Base-by-base conservation (phyloP, 2,888 invertebrate species). In the Pediacus dermestoides region DNA sequence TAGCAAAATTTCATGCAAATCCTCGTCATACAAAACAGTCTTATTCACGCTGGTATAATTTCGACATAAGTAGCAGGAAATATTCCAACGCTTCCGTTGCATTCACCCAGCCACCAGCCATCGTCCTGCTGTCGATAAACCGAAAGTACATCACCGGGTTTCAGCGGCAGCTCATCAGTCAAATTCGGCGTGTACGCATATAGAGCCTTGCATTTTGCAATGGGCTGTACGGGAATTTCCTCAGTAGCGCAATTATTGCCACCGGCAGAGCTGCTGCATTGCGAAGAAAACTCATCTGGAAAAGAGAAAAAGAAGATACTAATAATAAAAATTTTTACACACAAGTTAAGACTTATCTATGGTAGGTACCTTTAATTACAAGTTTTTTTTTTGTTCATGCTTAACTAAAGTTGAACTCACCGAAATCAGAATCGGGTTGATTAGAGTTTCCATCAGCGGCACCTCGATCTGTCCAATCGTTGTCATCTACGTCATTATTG, bases 21-120 rank as follows among this genome's bases (percentile, higher is more conserved):
- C n/a, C n/a, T n/a, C n/a, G n/a, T n/a, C n/a, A n/a, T n/a, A n/a
- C n/a, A n/a, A n/a, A n/a, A n/a, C n/a, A n/a, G n/a, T n/a, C n/a
- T n/a, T n/a, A n/a, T 28, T 28, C 28, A 46, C 16, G 46, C 30
- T 23, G 52, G 39, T 30, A 88, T 79, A 67, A 88, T 84, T 73
- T 93, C 88, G 4, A 94, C 93, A 63, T 94, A 94, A 1, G 92
- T 93, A 0, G 93, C 92, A 0, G 94, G 94, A 62, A 94, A 94
- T 54, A 92, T 91, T 14, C 94, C 94, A 44, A 88, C 82, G 46
- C 78, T 78, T 26, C 92, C 89, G 58, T 82, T 81, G 39, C 91
- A 75, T 57, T 92, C 89, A 2, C 93, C 94, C 39, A 89, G 77
- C 93, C 93, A 94, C 94, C 94, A 94, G 21, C 91, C 93, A 60